Evolutionary conservation across 2,888 invertebrate species (phyloP), one percentile per base, ranked within the genome.

Genomic region (Ypsolopha sequella): DNA sequence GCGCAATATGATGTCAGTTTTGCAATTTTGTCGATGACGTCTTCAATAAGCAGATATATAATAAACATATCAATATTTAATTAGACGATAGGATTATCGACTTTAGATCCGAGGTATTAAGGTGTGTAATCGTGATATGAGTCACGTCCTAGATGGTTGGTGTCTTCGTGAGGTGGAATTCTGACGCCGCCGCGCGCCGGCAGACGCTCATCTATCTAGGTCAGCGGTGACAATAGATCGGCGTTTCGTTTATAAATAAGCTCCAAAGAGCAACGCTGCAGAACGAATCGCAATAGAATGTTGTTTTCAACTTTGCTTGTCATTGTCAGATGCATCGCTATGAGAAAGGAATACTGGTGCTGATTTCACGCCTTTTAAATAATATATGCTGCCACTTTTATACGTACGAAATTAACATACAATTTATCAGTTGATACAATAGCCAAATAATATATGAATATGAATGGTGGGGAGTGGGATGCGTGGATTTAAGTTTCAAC

Each of bases 191-290:
- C 48, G 14, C 13, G 36, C 48, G 38, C 11, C 47, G 47, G 34
- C 48, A 38, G 36, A 48, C 48, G 38, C 39, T 39, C 38, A 39
- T 63, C 55, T 59, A 71, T 66, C 60, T 70, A 58, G 69, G 68
- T 68, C 71, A 64, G 58, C 55, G 13, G 10, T 66, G 63, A 72
- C 73, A 73, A 73, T 71, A 63, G 69, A 61, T 57, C 34, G 34
- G 35, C 11, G 13, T 14, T 33, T 43, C 60, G 64, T 61, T 63
- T 62, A 66, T 62, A 68, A 61, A 63, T 57, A 60, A 24, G 24
- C 24, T 24, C 24, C 24, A 24, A 24, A 24, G 24, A 24, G 24
- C 24, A 24, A 24, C 24, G 24, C 24, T 24, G 24, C 24, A 24
- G 24, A 24, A 24, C 36, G 35, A 11, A 43, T 14, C 43, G 43